Base-by-base conservation (phyloP, 2,888 invertebrate genomes). In the Magallana nippona region DNA sequence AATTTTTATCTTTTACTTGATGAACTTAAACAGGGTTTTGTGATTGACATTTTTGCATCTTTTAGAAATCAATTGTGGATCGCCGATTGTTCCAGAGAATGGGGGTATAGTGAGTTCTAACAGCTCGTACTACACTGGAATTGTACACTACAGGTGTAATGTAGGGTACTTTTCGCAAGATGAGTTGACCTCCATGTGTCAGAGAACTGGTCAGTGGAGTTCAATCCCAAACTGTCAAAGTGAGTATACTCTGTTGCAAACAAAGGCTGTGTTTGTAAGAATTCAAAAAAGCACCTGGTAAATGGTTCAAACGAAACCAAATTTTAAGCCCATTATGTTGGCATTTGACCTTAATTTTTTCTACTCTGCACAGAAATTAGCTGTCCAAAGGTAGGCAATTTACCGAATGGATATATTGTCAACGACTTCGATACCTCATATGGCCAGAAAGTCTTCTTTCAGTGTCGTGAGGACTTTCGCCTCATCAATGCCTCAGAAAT, bases 51-150 rank as follows among this genome's bases (percentile, higher is more conserved):
- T 82, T 57, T 32, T 32, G 44, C 44, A 44, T 80, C 55, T 89
- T 90, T 11, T 86, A 92, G 92, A 87, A 84, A 89, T 90, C 27
- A 84, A 88, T 77, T 92, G 92, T 89, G 91, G 90, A 60, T 87
- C 90, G 10, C 89, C 91, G 15, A 56, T 58, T 10, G 80, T 88
- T 44, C 88, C 91, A 60, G 27, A 81, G 11, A 85, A 90, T 85
- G 89, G 89, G 15, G 86, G 86, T 44, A 81, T 92, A 82, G 84
- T 87, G 19, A 86, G 87, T 56, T 22, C 90, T 57, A 88, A 88
- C 77, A 90, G 89, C 58, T 86, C 88, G 17, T 86, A 81, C 17
- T 91, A 87, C 82, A 88, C 88, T n/a, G 90, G 91, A 78, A 63
- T 82, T 8, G 91, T 90, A 10, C 79, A 83, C 27, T 92, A 91